Evolutionary conservation across 2,888 invertebrate genomes (phyloP), one percentile per base, ranked within the genome.

Genomic region (Hydrotaea diabolus): DNA sequence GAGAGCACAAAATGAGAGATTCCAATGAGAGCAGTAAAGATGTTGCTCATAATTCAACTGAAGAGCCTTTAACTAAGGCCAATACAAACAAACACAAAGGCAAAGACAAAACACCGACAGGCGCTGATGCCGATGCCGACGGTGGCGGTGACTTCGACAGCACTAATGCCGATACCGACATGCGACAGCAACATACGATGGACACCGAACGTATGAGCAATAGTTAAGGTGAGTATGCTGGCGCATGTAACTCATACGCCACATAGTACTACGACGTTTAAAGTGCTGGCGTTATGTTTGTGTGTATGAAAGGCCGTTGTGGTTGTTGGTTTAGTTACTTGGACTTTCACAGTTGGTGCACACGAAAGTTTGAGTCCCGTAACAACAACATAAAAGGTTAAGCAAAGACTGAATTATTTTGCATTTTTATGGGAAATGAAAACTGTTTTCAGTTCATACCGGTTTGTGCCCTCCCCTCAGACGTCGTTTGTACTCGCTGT

Each of bases 331-430:
- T 31, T 5, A 53, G 57, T 5, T 21, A 31, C 64, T 36, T 7
- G 31, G 2, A 31, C 31, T 64, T 11, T 4, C 9, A 39, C 1
- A 8, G 8, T 49, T 59, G 2, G 26, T 59, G 59, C 59, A 59
- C 2, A 17, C 26, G 26, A 59, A 21, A 4, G 19, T 3, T 9
- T 21, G 66, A 43, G 26, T 36, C 13, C 39, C 21, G 1, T 19
- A 43, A 13, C 17, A 21, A 59, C 43, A 13, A 21, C 43, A 31
- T 66, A 39, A 26, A 66, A 66, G 66, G 43, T 66, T 66, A 66
- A 66, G 66, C 43, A 66, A 13, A 43, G 66, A 17, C 17, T 39
- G 26, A 21, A 19, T 66, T 66, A 17, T 66, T 66, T 66, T 59
- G 13, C 2, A 19, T 21, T 66, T 39, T 39, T 31, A 11, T 64